Base-by-base conservation (phyloP, 2,797 vertebrate species). In the Bradypodion ventrale region DNA sequence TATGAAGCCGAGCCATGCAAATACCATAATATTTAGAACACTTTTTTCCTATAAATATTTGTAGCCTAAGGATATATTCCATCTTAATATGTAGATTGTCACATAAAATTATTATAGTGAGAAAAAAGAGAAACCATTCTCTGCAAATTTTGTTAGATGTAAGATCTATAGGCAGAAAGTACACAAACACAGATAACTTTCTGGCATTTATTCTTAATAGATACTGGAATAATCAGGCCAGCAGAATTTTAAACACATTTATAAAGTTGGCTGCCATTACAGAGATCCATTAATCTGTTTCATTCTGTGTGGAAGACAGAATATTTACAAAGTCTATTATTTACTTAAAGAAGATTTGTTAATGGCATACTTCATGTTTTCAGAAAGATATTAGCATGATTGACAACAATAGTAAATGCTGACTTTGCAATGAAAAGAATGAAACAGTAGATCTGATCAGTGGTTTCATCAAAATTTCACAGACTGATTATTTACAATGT, bases 281-380 rank as follows among this genome's bases (percentile, higher is more conserved):
- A 81, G 6, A 25, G 49, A 13, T 81, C 10, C 79, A 21, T 2
- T 78, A 40, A 87, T 70, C 49, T 83, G 68, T 12, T 86, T 78
- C 29, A 29, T 66, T 73, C 15, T 56, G 62, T 19, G 49, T 74
- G 66, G 1, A 1, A 13, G 59, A 69, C 86, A 69, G 78, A 35
- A 8, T 56, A 78, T 68, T 4, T 4, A 25, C 46, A 72, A 35
- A 10, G 12, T 15, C 63, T 76, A 78, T 32, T 16, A 62, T 62
- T 82, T 84, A 37, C 81, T 86, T 82, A 52, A 32, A 2, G 83
- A 78, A 87, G 86, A 87, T 83, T 83, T 85, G 59, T 29, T 86
- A 52, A 87, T 80, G n/a, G n/a, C n/a, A n/a, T n/a, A n/a, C n/a
- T n/a, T n/a, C n/a, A n/a, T n/a, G n/a, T n/a, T n/a, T n/a, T n/a